A percentile compares a stretch with the other conserved stretches of the same genome.
phyloP scores from a whole-genome alignment of 2,888 invertebrate genomes.

The Imbricaverruca yamaguchii region DNA sequence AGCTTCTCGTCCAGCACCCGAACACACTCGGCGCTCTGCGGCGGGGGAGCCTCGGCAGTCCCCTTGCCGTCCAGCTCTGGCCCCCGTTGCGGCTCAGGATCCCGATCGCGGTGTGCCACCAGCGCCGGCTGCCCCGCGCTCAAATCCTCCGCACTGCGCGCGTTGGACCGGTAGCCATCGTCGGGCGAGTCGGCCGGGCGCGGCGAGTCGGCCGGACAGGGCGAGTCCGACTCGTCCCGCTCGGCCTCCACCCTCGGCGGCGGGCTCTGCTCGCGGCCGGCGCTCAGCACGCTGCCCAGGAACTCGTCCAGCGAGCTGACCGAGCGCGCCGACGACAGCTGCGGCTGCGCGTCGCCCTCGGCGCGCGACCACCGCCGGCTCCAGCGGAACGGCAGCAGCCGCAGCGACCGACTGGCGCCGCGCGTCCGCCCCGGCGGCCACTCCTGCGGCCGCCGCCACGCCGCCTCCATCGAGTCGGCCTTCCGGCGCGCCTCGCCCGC shows the following conservation, averaged over 20 bases:
- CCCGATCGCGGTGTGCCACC: too few relatives aligned
- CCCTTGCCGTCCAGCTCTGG: too few relatives aligned
- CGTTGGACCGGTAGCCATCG: neutral
- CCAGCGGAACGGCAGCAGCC: neutral
- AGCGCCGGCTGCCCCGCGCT: neutral
- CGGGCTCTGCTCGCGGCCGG: neutral
- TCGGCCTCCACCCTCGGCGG: neutral
- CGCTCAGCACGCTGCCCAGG: slow-evolving; percentile 8
- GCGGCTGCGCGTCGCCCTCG: neutral
- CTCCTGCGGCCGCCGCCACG: neutral
- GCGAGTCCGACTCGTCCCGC: neutral
- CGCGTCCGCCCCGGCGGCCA: neutral
- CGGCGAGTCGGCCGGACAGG: too few relatives aligned
- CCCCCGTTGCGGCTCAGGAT: too few relatives aligned
- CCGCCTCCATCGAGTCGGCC: too few relatives aligned
- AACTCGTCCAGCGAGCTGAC: slow-evolving; percentile 2
- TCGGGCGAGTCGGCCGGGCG: neutral
- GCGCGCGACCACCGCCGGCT: neutral
- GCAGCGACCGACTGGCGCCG: neutral
- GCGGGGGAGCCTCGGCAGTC: too few relatives aligned
- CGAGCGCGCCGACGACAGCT: neutral
- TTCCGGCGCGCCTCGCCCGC: too few relatives aligned
- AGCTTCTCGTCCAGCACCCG: too few relatives aligned
- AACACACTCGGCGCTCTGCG: too few relatives aligned
- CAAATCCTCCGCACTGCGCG: neutral